Base-by-base conservation (phyloP, 2,113 vertebrate species). In the Axis porcinus region DNA sequence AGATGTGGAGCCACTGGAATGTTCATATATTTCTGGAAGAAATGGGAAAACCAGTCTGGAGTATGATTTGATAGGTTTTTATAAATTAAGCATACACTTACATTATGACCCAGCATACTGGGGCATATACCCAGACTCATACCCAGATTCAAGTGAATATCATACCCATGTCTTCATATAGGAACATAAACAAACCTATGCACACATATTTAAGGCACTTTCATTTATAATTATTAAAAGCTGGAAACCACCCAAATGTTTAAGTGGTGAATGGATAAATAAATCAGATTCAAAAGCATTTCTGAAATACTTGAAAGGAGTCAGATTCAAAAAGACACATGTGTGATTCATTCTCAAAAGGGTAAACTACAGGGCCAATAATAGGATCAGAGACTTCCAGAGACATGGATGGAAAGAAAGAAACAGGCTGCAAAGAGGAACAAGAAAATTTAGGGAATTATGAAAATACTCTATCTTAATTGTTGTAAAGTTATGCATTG, bases 161-260 rank as follows among this genome's bases (percentile, higher is more conserved):
- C 62, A 95, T 4, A 55, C 6, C 2, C 30, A 14, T 43, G 17
- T 36, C n/a, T 96, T 60, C 50, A 57, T 64, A 62, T 1, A 28
- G 30, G 40, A 95, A 58, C 11, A 58, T 27, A 94, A 23, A 86
- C 9, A 95, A 88, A 96, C 16, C 43, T 78, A 33, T 47, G 30
- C 27, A 91, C 6, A 86, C 84, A 91, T 79, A 86, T 81, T 76
- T 86, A 76, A 13, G 89, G n/a, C 15, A 74, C 54, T 60, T 96
- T 86, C 7, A 76, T 84, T 83, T 81, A 50, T n/a, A 92, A 82
- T 86, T 45, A 79, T 58, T 81, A 86, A 76, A 88, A 94, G n/a
- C 15, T 47, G 33, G 55, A 94, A 93, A 79, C 19, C 13, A 70
- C 16, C 10, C 25, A 87, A 91, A 91, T 76, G 12, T 30, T n/a